Evolutionary conservation across 1,140 invertebrate species (phyloP).

Genomic region (Drosophila bocki): DNA sequence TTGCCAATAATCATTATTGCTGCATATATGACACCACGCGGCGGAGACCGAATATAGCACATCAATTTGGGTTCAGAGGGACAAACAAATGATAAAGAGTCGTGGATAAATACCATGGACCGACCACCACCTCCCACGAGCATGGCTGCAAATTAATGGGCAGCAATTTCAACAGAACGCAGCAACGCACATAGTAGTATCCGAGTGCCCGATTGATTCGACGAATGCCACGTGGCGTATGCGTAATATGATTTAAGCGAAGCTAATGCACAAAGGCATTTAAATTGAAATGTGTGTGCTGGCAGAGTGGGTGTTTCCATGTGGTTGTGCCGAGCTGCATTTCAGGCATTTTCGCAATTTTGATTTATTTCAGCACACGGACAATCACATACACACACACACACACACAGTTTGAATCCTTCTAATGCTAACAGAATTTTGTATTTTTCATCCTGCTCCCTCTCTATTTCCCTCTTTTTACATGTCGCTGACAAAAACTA

Average conservation of each 20-base stretch:
- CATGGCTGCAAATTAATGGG: constrained; percentile 65
- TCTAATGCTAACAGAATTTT: constrained; percentile 71
- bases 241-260: constrained; percentile 79
- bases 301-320: constrained; percentile 6
- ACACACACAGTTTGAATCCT: constrained; percentile 30
- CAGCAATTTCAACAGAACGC: constrained; percentile 65
- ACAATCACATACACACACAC: background rate
- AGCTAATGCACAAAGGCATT: constrained; percentile 81
- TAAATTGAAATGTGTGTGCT: constrained; percentile 70
- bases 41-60: constrained; percentile 5
- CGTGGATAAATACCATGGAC: constrained; percentile 24
- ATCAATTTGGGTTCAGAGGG: constrained; percentile 18
- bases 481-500: constrained; percentile 73
- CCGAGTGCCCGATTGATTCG: constrained; percentile 52
- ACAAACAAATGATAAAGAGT: constrained; percentile 34
- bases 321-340: constrained; percentile 51
- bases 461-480: constrained; percentile 18
- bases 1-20: constrained; percentile 13
- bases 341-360: constrained; percentile 74
- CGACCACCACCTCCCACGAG: background rate
- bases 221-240: constrained; percentile 64
- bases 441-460: constrained; percentile 39
- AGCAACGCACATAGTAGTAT: background rate
- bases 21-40: constrained; percentile 19
- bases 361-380: constrained; percentile 66